Evolutionary conservation across 2,888 invertebrate species (phyloP).

Genomic region (Ellobium chinense): DNA sequence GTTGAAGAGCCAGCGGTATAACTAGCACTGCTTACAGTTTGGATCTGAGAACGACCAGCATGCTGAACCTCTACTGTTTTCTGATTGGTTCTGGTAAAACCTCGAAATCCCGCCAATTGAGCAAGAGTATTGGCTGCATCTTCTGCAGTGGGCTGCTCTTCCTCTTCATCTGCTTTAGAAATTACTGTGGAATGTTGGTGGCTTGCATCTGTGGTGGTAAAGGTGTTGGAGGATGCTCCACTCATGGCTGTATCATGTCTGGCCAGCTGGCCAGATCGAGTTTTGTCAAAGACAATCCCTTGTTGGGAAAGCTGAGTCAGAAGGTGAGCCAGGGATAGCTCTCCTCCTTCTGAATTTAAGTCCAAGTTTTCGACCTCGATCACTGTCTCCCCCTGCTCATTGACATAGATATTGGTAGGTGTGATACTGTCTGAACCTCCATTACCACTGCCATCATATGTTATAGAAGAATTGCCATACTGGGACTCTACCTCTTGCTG

Average conservation of each 20-base stretch:
- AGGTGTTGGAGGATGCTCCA: neutral
- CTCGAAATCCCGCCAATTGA: slow-evolving; percentile 47
- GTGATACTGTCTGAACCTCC: slow-evolving; percentile 27
- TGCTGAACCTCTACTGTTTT: neutral
- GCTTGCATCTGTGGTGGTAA: slow-evolving; percentile 5
- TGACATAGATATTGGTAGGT: slow-evolving; percentile 52
- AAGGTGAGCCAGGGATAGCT: slow-evolving; percentile 51
- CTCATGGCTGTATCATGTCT: slow-evolving; percentile 9
- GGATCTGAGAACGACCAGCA: neutral
- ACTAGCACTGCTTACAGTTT: neutral
- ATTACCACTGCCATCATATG: neutral
- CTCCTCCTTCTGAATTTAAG: slow-evolving; percentile 49
- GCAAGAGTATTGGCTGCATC: slow-evolving; percentile 53
- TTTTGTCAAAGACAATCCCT: slow-evolving; percentile 51
- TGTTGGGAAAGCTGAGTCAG: slow-evolving; percentile 52
- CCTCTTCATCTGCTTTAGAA: slow-evolving; percentile 29
- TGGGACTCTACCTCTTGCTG: slow-evolving; percentile 16
- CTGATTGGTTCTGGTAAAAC: slow-evolving; percentile 15
- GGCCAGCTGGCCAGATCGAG: slow-evolving; percentile 22
- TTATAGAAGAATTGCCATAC: neutral
- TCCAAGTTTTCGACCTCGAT: slow-evolving; percentile 52
- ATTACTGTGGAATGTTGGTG: neutral
- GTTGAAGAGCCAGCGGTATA: neutral
- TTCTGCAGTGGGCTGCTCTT: slow-evolving; percentile 48
- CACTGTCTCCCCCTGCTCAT: slow-evolving; percentile 52